phyloP scores from a whole-genome alignment of 1,140 invertebrate genomes.

The Coelopa frigida region DNA sequence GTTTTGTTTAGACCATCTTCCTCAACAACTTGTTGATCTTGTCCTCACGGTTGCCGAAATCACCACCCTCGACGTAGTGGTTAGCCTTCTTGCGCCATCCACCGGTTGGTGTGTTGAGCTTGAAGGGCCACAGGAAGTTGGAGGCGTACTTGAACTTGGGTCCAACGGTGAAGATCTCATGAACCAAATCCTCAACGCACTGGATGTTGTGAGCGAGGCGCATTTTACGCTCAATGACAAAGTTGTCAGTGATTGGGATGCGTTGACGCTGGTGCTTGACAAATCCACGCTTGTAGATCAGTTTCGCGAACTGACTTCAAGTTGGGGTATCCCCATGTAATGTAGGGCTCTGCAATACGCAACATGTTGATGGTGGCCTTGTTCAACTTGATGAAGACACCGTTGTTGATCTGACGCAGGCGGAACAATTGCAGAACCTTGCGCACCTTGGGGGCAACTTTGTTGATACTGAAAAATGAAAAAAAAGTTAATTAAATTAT shows the following conservation, averaged over 20 bases:
- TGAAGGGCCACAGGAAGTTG: constrained; percentile 99
- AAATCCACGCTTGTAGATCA: constrained; percentile 97
- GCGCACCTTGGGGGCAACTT: constrained; percentile 64
- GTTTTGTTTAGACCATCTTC: constrained; percentile 90
- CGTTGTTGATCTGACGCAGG: constrained; percentile 96
- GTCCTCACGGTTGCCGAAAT: constrained; percentile 97
- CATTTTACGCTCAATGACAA: constrained; percentile 77
- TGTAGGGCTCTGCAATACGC: constrained; percentile 91
- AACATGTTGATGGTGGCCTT: constrained; percentile 95
- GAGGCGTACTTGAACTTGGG: constrained; percentile 89
- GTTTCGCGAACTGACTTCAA: constrained; percentile 90
- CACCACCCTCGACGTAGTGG: constrained; percentile 98
- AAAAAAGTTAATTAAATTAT: constrained; percentile 1
- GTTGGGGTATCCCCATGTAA: constrained; percentile 97
- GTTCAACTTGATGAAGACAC: constrained; percentile 90
- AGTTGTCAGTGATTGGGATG: constrained; percentile 89
- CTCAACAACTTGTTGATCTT: constrained; percentile 92
- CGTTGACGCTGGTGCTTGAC: constrained; percentile 79
- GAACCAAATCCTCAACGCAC: constrained; percentile 97
- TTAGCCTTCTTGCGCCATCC: constrained; percentile 99
- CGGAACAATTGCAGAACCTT: constrained; percentile 95
- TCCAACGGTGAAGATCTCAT: constrained; percentile 93
- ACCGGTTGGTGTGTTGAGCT: constrained; percentile 96
- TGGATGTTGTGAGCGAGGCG: constrained; percentile 82
- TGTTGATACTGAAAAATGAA: constrained; percentile 79